Evolutionary conservation across 2,888 invertebrate species (phyloP), one percentile per base, ranked within the genome.

Genomic region (Teinopalpus imperialis): DNA sequence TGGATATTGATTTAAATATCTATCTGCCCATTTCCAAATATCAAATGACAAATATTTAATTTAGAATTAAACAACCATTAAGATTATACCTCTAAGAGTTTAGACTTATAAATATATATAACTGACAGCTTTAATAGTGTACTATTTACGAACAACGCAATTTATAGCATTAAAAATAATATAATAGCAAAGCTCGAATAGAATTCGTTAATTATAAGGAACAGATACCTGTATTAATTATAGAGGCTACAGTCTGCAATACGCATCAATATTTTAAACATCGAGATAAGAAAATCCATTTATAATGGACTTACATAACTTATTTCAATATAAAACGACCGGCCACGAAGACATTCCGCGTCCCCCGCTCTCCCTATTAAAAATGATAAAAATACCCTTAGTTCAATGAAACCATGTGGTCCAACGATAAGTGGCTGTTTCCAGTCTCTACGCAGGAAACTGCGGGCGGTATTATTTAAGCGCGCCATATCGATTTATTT

Each of bases 391-490:
- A 61, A 58, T 51, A 59, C 46, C 56, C 45, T 43, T 45, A 51
- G 54, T 61, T 64, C 61, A 62, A 67, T 64, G 53, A 61, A 65
- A 65, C 63, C 56, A 54, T 54, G 63, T 62, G 69, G 80, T 48
- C 60, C 81, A 73, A 64, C 52, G 52, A 58, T 58, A 52, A 69
- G 51, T 77, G 79, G 79, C 71, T 63, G 61, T 61, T 57, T 58
- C 59, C 59, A 58, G 67, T 74, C 64, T 66, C 56, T 52, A 54
- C 51, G 48, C 35, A 34, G 47, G 52, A 66, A 78, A 74, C 83
- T 70, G 73, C 83, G 76, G 83, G 85, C 77, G 86, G 83, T 81
- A 81, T 81, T 79, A 79, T 76, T 70, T 80, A 82, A 81, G 74
- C 74, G 74, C 68, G 69, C 74, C 53, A 70, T 81, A 83, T 81